A percentile compares a stretch with the other conserved stretches of the same genome.
These are phyloP conservation scores for Cathartes aura DNA, from an alignment of 2,113 vertebrate species.

Conservation along the genomic window DNA sequence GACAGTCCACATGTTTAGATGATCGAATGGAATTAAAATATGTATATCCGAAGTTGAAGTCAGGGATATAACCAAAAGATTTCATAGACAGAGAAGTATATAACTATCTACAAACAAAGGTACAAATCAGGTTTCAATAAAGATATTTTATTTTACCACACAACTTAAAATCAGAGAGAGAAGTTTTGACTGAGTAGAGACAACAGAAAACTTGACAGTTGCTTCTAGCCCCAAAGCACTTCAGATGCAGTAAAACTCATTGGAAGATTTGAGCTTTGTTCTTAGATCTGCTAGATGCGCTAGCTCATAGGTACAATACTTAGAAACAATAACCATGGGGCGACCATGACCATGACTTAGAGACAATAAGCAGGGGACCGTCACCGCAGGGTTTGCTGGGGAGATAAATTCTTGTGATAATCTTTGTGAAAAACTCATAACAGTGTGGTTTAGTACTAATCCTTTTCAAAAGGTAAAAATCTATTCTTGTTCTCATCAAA, in stretches of 20 bases:
- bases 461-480: neutral
- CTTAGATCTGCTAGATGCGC: neutral
- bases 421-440: neutral
- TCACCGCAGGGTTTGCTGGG: neutral
- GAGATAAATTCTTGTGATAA: neutral
- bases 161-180: neutral
- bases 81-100: neutral
- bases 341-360: neutral
- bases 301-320: neutral
- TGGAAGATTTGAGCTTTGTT: neutral
- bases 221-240: neutral
- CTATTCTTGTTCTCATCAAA: neutral
- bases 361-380: neutral
- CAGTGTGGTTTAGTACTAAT: neutral
- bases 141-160: neutral
- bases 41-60: neutral
- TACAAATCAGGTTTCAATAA: neutral
- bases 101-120: neutral
- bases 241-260: neutral
- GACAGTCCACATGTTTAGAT: neutral
- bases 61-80: neutral
- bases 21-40: neutral
- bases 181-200: neutral
- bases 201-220: neutral
- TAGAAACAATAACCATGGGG: neutral